Conservation (phyloP, 2,797 vertebrate genomes). For the Falco concolor region DNA sequence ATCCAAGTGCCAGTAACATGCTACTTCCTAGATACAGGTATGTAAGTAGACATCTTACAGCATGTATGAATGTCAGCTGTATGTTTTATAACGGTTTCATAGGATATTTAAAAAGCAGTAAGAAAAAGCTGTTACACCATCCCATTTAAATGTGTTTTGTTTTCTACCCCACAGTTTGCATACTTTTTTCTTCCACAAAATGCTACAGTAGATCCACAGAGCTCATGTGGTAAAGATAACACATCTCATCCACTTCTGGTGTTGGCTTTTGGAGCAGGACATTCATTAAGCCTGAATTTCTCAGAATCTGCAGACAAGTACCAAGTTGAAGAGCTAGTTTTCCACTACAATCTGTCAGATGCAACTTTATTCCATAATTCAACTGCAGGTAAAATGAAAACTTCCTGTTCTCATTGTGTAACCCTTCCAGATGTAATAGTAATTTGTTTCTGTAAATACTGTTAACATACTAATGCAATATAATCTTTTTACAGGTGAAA, state of each 20-base stretch:
- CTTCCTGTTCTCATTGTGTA: background rate
- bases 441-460: background rate
- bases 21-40: background rate
- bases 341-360: constrained; percentile 87
- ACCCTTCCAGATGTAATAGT: background rate
- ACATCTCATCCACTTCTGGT: constrained; percentile 68
- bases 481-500: constrained; percentile 50
- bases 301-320: constrained; percentile 73
- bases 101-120: background rate
- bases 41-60: background rate
- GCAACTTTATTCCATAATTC: constrained; percentile 75
- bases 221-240: constrained; percentile 77
- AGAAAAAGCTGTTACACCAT: background rate
- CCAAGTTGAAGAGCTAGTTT: constrained; percentile 72
- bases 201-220: constrained; percentile 70
- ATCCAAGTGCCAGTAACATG: background rate
- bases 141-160: background rate
- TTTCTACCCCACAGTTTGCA: constrained; percentile 58
- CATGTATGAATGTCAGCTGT: background rate
- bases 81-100: background rate
- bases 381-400: constrained; percentile 74
- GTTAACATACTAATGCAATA: background rate
- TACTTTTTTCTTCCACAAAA: constrained; percentile 75
- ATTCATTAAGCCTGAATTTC: constrained; percentile 80
- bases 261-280: constrained; percentile 78